Base-by-base conservation (phyloP, 2,797 vertebrate genomes). In the Danionella dracula region DNA sequence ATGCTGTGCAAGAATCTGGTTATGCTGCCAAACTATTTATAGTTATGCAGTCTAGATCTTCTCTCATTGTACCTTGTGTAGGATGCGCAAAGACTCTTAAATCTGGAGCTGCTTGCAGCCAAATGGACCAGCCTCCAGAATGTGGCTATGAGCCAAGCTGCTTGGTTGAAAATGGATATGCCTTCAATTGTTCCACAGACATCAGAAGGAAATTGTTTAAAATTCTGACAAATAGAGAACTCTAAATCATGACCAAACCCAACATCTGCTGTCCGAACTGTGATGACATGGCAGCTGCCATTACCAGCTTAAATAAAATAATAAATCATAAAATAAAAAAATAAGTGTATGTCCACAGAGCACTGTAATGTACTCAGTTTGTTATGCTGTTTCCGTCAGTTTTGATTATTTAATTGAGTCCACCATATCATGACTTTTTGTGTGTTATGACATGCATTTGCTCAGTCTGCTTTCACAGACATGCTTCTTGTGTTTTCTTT, bases 11-110 rank as follows among this genome's bases (percentile, higher is more conserved):
- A 34, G 56, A 13, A 35, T 70, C 54, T 32, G 8, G 34, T 54
- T 19, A 21, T 29, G 68, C 49, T 59, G 31, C 65, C 54, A 59
- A 62, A 41, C 64, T 57, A 71, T 67, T 64, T 53, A 64, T 53
- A 64, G 37, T 29, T 4, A 4, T 53, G 38, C 7, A 53, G 49
- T 64, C 48, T 64, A 44, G 48, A 64, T 27, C 23, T 27, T 27
- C n/a, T n/a, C n/a, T n/a, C 46, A 51, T 63, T 48, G 20, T 63
- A 63, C 37, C 60, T 64, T 21, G 60, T 53, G 60, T 53, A 64
- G 48, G 60, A 64, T 64, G 60, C 53, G 60, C 7, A 27, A 64
- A 44, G 60, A 34, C 41, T 53, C 27, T 3, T 64, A 53, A 32
- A 64, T 51, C 48, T 53, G 31, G 48, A 64, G 50, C 20, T 10